Conservation (phyloP, 2,797 vertebrate genomes). For the Myotis pilosus region DNA sequence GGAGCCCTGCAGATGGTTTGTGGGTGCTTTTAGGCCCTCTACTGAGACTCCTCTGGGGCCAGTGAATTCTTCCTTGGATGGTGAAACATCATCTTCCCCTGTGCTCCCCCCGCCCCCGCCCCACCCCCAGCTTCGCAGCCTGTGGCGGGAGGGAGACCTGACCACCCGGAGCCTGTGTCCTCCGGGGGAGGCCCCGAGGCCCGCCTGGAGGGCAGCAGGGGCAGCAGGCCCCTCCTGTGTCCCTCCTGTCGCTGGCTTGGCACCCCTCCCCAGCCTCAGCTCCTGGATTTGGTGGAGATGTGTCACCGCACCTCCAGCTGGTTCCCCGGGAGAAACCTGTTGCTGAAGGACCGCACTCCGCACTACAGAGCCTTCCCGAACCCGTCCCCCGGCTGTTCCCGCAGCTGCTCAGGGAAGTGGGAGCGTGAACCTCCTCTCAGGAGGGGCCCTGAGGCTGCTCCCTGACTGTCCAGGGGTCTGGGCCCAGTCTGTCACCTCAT, state of each 20-base stretch:
- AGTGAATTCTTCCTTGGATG: neutral
- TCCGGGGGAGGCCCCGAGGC: no score
- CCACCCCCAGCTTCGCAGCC: neutral
- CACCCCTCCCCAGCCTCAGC: neutral
- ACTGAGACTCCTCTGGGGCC: neutral
- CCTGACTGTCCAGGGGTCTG: neutral
- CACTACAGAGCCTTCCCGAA: neutral
- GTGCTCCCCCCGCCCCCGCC: neutral
- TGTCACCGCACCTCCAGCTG: constrained; percentile 59
- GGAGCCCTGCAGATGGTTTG: no score
- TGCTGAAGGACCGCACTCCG: neutral
- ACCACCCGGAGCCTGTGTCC: neutral
- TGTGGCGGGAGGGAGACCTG: neutral
- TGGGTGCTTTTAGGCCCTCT: neutral
- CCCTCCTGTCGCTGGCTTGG: neutral
- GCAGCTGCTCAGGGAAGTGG: neutral
- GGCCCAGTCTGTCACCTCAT: neutral
- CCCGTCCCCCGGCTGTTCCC: neutral
- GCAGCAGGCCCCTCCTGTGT: neutral
- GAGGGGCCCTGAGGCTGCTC: neutral
- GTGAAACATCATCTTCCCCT: neutral
- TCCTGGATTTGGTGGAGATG: neutral
- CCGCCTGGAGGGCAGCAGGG: neutral
- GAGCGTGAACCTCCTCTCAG: neutral
- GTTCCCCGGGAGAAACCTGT: constrained; percentile 68